Conservation (phyloP, 2,113 vertebrate species). For the Rhabdomys dilectus region DNA sequence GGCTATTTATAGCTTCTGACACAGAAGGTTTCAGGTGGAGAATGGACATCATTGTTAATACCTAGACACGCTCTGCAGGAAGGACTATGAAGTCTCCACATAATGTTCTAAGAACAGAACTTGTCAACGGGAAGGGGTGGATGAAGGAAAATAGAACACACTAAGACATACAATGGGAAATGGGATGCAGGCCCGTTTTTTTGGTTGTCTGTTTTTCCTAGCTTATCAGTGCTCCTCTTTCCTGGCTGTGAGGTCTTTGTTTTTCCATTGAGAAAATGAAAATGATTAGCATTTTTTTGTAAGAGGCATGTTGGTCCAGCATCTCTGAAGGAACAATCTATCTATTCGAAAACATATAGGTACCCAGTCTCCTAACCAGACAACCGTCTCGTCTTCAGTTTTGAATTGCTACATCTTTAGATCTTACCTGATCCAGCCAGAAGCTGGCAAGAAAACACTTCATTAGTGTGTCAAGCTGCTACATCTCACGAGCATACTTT, state of each 20-base stretch:
- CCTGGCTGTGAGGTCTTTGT: background rate
- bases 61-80: conserved; percentile 30
- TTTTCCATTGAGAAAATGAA: background rate
- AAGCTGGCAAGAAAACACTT: background rate
- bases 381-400: background rate
- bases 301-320: background rate
- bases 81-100: background rate
- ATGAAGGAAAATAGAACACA: background rate
- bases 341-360: background rate
- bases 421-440: background rate
- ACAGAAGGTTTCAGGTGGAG: conserved; percentile 55
- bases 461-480: background rate
- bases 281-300: background rate
- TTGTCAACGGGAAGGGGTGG: background rate
- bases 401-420: background rate
- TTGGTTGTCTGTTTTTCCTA: background rate
- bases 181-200: background rate
- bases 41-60: conserved; percentile 46
- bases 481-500: background rate
- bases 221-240: background rate
- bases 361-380: background rate
- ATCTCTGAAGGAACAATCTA: background rate
- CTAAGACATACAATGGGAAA: background rate
- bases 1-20: conserved; percentile 76
- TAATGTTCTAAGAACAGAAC: background rate